phyloP scores from a whole-genome alignment of 2,113 vertebrate genomes.

The Leucosticte australis region DNA sequence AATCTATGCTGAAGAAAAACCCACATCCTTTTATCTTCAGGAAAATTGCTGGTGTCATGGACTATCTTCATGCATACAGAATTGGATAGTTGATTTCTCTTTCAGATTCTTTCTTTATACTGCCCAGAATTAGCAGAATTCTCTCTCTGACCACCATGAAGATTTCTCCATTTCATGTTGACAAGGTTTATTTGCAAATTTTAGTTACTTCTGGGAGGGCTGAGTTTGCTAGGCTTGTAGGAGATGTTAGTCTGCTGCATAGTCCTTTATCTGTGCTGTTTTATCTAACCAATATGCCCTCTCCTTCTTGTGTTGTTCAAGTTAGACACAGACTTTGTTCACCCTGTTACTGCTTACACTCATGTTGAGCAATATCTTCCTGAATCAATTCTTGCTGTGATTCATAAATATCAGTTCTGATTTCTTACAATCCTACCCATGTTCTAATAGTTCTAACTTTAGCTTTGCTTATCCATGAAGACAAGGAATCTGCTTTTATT shows the following conservation, averaged over 20 bases:
- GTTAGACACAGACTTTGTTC: background rate
- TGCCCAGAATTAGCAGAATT: background rate
- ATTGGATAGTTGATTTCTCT: background rate
- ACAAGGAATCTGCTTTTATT: background rate
- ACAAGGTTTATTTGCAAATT: background rate
- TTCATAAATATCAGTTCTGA: background rate
- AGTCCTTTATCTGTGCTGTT: background rate
- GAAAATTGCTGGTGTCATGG: background rate
- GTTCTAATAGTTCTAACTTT: background rate
- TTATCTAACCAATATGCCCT: background rate
- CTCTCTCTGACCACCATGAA: background rate
- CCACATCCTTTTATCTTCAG: background rate
- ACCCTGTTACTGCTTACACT: background rate
- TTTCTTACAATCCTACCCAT: background rate
- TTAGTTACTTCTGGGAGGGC: background rate
- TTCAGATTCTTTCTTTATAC: background rate
- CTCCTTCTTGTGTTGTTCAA: background rate
- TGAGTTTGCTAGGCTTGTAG: background rate
- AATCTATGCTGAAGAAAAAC: background rate
- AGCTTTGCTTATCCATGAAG: background rate
- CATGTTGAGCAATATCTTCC: background rate
- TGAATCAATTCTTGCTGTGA: background rate
- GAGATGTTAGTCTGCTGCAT: background rate
- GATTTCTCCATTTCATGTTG: background rate
- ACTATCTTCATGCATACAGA: background rate